Base-by-base conservation (phyloP, 2,797 vertebrate species). In the Cottoperca gobio region DNA sequence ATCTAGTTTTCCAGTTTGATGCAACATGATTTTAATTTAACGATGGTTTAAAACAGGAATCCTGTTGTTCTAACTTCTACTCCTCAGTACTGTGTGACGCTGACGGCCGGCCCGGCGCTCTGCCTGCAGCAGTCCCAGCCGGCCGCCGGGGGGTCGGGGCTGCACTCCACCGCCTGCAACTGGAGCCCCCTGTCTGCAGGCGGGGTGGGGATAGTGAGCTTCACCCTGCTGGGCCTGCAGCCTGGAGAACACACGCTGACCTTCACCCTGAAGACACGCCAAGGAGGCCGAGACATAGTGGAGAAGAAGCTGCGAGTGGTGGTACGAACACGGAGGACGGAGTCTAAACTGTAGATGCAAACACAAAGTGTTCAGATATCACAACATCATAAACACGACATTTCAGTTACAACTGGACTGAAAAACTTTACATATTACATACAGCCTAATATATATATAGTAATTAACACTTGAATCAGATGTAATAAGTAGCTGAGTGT, bases 191-290 rank as follows among this genome's bases (percentile, higher is more conserved):
- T 98, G 3, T 6, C 70, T 0, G 86, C 78, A 0, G 69, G 40
- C 0, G 93, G 91, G 0, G 95, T 89, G 3, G 72, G 61, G 1
- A 13, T 65, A 1, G 88, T 97, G 35, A 81, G 59, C 1, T 97
- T 97, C 85, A 95, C 79, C 3, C 78, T 99, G 33, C 93, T 99
- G 82, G 96, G 95, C 0, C 83, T 99, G 89, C 94, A 97, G 73
- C 16, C 92, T 0, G 97, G 97, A 3, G 91, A 95, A 17, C 97
- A 98, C 89, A 90, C 76, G 0, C 83, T 99, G 82, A 97, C 87
- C 85, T 97, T 99, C 35, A 95, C 94, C 0, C 59, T 99, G 68
- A 80, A 50, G 42, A 93, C 90, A 2, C 9, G 0, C 0, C 0
- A 11, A 0, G 79, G 79, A 12, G 0, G 0, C 33, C 78, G 0